These are phyloP conservation scores for Drosophila kambysellisi DNA, from an alignment of 2,888 invertebrate species.

Conservation along the genomic window DNA sequence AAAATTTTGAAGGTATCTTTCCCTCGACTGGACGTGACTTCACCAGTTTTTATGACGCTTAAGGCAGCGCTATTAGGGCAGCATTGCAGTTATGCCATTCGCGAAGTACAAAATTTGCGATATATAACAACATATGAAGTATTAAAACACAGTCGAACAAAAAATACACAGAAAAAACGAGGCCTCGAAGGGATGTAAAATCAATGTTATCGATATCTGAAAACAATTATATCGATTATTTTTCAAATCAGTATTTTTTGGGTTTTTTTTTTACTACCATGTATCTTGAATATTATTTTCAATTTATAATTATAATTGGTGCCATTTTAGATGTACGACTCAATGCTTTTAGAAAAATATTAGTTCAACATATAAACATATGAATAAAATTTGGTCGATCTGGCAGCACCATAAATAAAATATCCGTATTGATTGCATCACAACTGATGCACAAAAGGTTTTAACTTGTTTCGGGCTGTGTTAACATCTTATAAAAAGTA, in stretches of 20 bases:
- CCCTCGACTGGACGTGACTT: slow-evolving; percentile 2
- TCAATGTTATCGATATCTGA: slow-evolving; percentile 44
- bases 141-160: slow-evolving; percentile 48
- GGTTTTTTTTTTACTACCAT: neutral
- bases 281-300: neutral
- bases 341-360: slow-evolving; percentile 27
- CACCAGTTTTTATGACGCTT: slow-evolving; percentile 1
- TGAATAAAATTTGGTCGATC: neutral
- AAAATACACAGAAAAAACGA: slow-evolving; percentile 73
- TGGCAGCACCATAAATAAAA: slow-evolving; percentile 48
- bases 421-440: slow-evolving; percentile 77
- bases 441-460: slow-evolving; percentile 47
- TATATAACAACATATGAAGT: slow-evolving; percentile 42
- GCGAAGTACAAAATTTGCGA: slow-evolving; percentile 16
- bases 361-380: slow-evolving; percentile 9
- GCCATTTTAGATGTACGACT: neutral
- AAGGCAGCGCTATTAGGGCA: slow-evolving; percentile 14
- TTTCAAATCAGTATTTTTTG: neutral
- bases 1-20: slow-evolving; percentile 18
- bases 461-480: slow-evolving; percentile 13
- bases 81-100: slow-evolving; percentile 30
- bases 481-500: slow-evolving; percentile 12
- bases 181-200: slow-evolving; percentile 54
- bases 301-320: neutral
- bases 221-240: slow-evolving; percentile 20